Evolutionary conservation across 2,113 vertebrate genomes (phyloP), one percentile per base, ranked within the genome.

Genomic region (Corythoichthys intestinalis): DNA sequence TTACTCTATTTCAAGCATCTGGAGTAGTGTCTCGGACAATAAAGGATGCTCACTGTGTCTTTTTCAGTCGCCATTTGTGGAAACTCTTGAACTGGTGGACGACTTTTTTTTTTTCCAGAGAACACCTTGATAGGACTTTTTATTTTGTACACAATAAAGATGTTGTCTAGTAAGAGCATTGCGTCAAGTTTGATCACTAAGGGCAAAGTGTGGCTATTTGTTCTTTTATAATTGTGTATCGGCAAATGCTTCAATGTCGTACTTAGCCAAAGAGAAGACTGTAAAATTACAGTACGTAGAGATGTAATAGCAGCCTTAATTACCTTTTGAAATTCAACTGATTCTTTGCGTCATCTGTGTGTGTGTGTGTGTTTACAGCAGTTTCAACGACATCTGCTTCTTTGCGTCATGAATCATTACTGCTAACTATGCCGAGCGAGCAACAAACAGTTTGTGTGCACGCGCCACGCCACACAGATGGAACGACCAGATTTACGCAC

Each of bases 71-170:
- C 64, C 72, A 71, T 66, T 75, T 72, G 72, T 6, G 10, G 20
- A 63, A 39, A 20, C 60, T 62, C 39, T 11, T 1, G 9, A 1
- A 38, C 57, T 15, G 17, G 41, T 4, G 70, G 57, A 38, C 41
- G 39, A 75, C 57, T 47, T 17, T 2, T 67, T n/a, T 50, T 74
- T 44, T 13, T n/a, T n/a, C n/a, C 44, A 46, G n/a, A 47, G 63
- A 39, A 5, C 68, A 35, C 14, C 49, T 80, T 12, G 53, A 56
- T 4, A 12, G 53, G 53, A 34, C 20, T 11, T 34, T 54, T 17
- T 64, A 13, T 84, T 80, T 79, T 68, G 13, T 76, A 78, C 46
- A 8, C 2, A 61, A 74, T 71, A 73, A 83, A 77, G 48, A 48
- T 65, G 37, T 48, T 6, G 39, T 37, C 6, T 15, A 14, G 34